Percentiles rank a stretch among this genome's conserved stretches.
phyloP scores from a whole-genome alignment of 2,797 vertebrate genomes.

The Bufotes viridis region DNA sequence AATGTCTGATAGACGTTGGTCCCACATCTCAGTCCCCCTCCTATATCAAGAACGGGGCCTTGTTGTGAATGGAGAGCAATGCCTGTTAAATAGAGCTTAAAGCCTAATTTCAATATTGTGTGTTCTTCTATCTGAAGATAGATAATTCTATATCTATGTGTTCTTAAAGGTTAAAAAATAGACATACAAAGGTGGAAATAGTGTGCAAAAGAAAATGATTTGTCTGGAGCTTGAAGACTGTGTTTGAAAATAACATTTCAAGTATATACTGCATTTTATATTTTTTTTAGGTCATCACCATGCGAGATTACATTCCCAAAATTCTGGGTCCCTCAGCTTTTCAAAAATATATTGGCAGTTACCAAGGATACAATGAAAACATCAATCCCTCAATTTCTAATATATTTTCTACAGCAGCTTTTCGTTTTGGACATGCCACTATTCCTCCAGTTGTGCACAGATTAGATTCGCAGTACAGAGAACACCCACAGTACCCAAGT shows the following conservation, averaged over 20 bases:
- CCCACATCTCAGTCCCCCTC: too few species aligned
- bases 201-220: background rate
- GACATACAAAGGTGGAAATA: background rate
- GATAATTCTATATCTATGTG: too few species aligned
- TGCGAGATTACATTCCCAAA: conserved; percentile 92
- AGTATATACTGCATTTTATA: conserved; percentile 7
- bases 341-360: conserved; percentile 79
- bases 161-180: too few species aligned
- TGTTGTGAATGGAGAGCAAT: too few species aligned
- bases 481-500: conserved; percentile 76
- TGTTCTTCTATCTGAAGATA: too few species aligned
- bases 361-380: conserved; percentile 81
- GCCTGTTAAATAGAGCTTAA: too few species aligned
- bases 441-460: conserved; percentile 79
- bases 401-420: conserved; percentile 92
- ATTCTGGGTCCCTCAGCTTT: conserved; percentile 85
- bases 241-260: background rate
- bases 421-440: conserved; percentile 92
- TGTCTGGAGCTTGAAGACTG: background rate
- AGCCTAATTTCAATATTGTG: too few species aligned
- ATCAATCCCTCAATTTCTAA: conserved; percentile 87
- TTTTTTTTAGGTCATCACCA: conserved; percentile 84
- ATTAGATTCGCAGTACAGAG: conserved; percentile 82
- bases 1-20: too few species aligned
- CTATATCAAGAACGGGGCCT: too few species aligned